Evolutionary conservation across 2,797 vertebrate genomes (phyloP).

Genomic region (Argentina silus): DNA sequence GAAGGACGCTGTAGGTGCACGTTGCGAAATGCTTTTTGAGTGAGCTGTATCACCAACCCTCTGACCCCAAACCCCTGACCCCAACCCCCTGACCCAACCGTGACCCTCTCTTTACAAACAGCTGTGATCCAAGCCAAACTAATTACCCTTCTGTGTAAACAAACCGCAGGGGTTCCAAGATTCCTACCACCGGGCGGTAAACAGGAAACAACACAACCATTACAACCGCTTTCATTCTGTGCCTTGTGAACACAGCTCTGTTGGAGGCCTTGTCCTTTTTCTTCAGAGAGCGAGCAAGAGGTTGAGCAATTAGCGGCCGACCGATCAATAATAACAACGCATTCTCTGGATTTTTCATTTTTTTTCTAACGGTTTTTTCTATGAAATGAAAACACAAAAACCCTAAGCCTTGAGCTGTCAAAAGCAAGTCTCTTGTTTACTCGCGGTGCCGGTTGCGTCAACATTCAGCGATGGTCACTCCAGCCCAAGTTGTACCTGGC

Average conservation of each 20-base stretch:
- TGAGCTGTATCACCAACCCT: no score
- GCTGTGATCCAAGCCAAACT: background rate
- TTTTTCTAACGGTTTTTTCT: slow-evolving; percentile 67
- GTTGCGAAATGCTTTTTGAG: no score
- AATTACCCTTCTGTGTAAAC: slow-evolving; percentile 50
- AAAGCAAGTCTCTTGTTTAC: slow-evolving; percentile 29
- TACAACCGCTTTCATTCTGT: slow-evolving; percentile 27
- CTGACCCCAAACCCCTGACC: no score
- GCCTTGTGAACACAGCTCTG: slow-evolving; percentile 31
- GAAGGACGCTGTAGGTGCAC: no score
- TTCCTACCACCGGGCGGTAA: slow-evolving; percentile 30
- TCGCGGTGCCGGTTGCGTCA: background rate
- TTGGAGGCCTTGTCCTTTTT: slow-evolving; percentile 47
- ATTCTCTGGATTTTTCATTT: slow-evolving; percentile 58
- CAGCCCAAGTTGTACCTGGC: slow-evolving; percentile 17
- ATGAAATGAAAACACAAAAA: slow-evolving; percentile 44
- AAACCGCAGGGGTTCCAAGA: slow-evolving; percentile 2
- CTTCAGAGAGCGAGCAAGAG: slow-evolving; percentile 32
- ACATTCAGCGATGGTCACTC: background rate
- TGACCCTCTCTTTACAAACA: no score
- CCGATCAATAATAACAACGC: slow-evolving; percentile 47
- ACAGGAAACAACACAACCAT: slow-evolving; percentile 8
- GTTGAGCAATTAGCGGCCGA: slow-evolving; percentile 53
- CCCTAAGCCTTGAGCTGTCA: slow-evolving; percentile 54
- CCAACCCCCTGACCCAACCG: no score